Evolutionary conservation across 1,140 invertebrate genomes (phyloP).

Genomic region (Drosophila sp.): DNA sequence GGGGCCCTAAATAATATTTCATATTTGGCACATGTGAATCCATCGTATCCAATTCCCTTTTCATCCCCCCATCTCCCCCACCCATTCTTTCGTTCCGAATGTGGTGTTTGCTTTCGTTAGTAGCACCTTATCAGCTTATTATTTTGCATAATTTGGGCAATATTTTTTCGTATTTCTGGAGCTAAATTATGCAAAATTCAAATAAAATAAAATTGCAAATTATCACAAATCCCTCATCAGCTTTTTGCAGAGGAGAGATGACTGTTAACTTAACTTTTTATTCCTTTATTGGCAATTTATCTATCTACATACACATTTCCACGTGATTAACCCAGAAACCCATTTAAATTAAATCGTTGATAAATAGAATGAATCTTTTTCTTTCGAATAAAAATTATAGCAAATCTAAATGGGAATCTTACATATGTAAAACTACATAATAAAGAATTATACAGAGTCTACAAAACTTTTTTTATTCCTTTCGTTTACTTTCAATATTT

Average conservation of each 20-base stretch:
- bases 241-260: neutral
- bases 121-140: constrained; percentile 65
- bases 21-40: constrained; percentile 61
- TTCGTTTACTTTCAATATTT: no score
- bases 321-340: neutral
- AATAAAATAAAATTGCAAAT: constrained; percentile 8
- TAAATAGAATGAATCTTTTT: no score
- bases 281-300: neutral
- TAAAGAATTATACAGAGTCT: no score
- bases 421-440: no score
- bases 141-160: constrained; percentile 62
- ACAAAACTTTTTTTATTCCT: no score
- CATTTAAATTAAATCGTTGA: neutral
- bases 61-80: neutral
- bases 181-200: constrained; percentile 1
- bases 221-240: constrained; percentile 4
- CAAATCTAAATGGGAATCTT: no score
- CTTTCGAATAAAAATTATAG: no score
- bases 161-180: constrained; percentile 5
- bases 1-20: constrained; percentile 38
- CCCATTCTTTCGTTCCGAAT: constrained; percentile 17
- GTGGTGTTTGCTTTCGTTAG: constrained; percentile 44
- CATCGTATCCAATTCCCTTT: constrained; percentile 35
- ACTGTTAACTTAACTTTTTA: neutral
- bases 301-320: neutral